Base-by-base conservation (phyloP, 2,888 invertebrate species). In the Spicauda simplicius region DNA sequence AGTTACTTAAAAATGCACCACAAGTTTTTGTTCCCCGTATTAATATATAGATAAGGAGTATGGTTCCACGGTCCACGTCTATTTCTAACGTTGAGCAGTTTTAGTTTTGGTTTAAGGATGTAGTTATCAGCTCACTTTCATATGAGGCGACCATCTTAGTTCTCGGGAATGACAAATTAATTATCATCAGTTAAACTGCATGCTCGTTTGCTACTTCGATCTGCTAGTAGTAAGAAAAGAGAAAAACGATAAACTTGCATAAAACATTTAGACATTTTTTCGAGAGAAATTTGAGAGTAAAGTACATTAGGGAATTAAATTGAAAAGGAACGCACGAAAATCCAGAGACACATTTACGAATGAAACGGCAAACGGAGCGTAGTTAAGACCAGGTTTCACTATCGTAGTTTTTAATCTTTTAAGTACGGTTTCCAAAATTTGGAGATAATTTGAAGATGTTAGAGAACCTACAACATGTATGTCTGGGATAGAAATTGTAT, bases 261-360 rank as follows among this genome's bases (percentile, higher is more conserved):
- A 45, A 5, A 14, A n/a, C 14, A n/a, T 45, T 6, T 45, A 7
- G 6, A 45, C 6, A 7, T 45, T 45, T n/a, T 45, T 45, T 45
- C n/a, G 6, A 12, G 2, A n/a, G n/a, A 45, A 45, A 20, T 57
- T 64, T 48, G 6, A 64, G 48, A 56, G 20, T 37, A 57, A 50
- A 57, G 19, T 64, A 64, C 64, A 64, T 64, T 53, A 64, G 52
- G 52, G 53, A 41, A 64, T 58, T 58, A 64, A 52, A 64, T 57
- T 64, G 64, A 58, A 64, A 64, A 64, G 64, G 64, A 64, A 64
- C 58, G 58, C 58, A 58, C 64, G 41, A 64, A 58, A 64, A 57
- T 64, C 64, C 41, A 50, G 64, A 58, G 64, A 64, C 41, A 64
- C 64, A 64, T 64, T 64, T 64, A 52, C 64, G 64, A 58, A 64